Conservation (phyloP, 2,797 vertebrate genomes). For the Triplophysa bombifrons region DNA sequence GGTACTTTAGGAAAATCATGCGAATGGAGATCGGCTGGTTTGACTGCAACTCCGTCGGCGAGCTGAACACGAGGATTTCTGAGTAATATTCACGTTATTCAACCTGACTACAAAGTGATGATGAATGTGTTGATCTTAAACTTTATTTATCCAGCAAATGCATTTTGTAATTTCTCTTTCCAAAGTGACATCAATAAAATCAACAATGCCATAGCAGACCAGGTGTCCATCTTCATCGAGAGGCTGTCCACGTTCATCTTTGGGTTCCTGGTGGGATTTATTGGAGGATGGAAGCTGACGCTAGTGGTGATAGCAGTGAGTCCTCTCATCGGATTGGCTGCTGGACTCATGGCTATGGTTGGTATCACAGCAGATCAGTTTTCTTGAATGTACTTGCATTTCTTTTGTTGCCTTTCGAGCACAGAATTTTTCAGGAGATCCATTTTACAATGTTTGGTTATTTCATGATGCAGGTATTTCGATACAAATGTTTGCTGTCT, state of each 20-base stretch:
- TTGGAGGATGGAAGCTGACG: slow-evolving; percentile 83
- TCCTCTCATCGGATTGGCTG: slow-evolving; percentile 77
- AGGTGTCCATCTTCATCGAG: slow-evolving; percentile 80
- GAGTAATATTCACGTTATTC: slow-evolving; percentile 69
- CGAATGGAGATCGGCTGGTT: slow-evolving; percentile 86
- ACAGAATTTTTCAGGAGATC: neutral
- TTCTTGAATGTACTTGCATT: neutral
- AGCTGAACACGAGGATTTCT: slow-evolving; percentile 83
- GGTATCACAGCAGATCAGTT: slow-evolving; percentile 15
- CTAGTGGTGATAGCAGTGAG: slow-evolving; percentile 80
- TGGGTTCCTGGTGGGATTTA: slow-evolving; percentile 82
- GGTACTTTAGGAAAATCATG: slow-evolving; percentile 82
- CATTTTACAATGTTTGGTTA: neutral
- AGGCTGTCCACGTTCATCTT: slow-evolving; percentile 78
- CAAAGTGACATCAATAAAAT: slow-evolving; percentile 82
- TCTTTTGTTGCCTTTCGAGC: no score
- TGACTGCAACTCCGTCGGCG: slow-evolving; percentile 82
- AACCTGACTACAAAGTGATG: neutral
- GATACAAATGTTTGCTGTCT: neutral
- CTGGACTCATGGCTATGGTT: slow-evolving; percentile 82
- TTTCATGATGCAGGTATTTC: neutral
- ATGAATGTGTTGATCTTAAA: neutral
- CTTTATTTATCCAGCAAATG: neutral
- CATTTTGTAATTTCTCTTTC: slow-evolving; percentile 23
- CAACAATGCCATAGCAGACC: slow-evolving; percentile 81